These are phyloP conservation scores for Smithornis capensis DNA, from an alignment of 2,113 vertebrate genomes.

Conservation along the genomic window DNA sequence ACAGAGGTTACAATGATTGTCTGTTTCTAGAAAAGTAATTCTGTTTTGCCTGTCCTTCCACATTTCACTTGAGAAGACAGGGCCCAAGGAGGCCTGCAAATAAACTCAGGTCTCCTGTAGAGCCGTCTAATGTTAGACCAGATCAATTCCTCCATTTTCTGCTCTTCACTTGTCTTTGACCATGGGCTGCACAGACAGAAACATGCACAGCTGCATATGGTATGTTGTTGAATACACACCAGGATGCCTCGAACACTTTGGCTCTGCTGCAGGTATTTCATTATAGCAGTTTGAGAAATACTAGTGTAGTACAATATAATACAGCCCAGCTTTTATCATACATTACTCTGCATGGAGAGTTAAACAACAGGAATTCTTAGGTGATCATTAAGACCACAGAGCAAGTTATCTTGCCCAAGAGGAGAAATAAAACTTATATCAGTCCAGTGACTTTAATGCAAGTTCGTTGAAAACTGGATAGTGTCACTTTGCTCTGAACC, in stretches of 20 bases:
- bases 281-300: not conserved
- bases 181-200: not conserved
- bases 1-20: not conserved
- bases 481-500: not conserved
- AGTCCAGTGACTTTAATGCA: not conserved
- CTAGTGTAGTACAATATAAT: not conserved
- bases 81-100: not conserved
- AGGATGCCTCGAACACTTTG: not conserved
- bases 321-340: not conserved
- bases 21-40: not conserved
- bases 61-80: not conserved
- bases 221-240: not conserved
- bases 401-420: not conserved
- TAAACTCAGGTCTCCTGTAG: not conserved
- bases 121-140: not conserved
- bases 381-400: not conserved
- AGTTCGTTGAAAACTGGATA: not conserved
- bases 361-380: not conserved
- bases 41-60: not conserved
- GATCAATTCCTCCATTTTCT: not conserved
- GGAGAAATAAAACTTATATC: not conserved
- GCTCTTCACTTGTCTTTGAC: not conserved
- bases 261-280: slow-evolving; percentile 13
- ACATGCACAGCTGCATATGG: not conserved
- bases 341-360: not conserved